phyloP scores from a whole-genome alignment of 2,888 invertebrate genomes.

The Coleophora flavipennella region DNA sequence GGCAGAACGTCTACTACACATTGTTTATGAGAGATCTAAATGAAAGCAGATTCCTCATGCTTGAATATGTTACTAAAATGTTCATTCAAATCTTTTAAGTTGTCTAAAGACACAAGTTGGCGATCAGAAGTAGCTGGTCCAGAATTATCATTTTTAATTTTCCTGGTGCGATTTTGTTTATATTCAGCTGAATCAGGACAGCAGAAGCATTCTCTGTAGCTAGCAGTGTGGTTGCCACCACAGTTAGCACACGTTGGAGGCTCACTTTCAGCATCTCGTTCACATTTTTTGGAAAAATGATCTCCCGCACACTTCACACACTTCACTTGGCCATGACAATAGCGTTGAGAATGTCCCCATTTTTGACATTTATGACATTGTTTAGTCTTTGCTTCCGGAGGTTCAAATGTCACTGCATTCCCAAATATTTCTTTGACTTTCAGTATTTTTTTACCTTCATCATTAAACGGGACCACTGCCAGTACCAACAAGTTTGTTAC shows the following conservation, averaged over 20 bases:
- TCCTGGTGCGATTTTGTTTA: slow-evolving; percentile 11
- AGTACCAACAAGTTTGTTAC: slow-evolving; percentile 28
- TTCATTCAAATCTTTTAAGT: not conserved
- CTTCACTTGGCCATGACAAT: slow-evolving; percentile 36
- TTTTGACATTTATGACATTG: slow-evolving; percentile 56
- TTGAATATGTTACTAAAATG: no score
- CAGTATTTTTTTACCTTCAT: slow-evolving; percentile 29
- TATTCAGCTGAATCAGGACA: slow-evolving; percentile 24
- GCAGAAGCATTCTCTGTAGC: slow-evolving; percentile 30
- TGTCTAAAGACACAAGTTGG: slow-evolving; percentile 8
- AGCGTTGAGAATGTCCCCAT: slow-evolving; percentile 52
- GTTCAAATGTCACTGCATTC: slow-evolving; percentile 35
- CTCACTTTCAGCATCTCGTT: slow-evolving; percentile 18
- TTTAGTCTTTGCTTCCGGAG: slow-evolving; percentile 27
- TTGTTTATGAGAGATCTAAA: no score
- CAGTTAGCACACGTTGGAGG: slow-evolving; percentile 49
- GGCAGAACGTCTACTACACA: no score
- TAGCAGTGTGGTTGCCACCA: slow-evolving; percentile 37
- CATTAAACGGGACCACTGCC: slow-evolving; percentile 34
- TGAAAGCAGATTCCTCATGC: no score
- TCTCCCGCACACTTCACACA: slow-evolving; percentile 54
- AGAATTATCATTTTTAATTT: slow-evolving; percentile 1
- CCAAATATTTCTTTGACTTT: slow-evolving; percentile 29
- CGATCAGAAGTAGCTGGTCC: not conserved
- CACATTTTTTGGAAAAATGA: slow-evolving; percentile 40